Evolutionary conservation across 2,797 vertebrate genomes (phyloP).

Genomic region (Smutsia gigantea): DNA sequence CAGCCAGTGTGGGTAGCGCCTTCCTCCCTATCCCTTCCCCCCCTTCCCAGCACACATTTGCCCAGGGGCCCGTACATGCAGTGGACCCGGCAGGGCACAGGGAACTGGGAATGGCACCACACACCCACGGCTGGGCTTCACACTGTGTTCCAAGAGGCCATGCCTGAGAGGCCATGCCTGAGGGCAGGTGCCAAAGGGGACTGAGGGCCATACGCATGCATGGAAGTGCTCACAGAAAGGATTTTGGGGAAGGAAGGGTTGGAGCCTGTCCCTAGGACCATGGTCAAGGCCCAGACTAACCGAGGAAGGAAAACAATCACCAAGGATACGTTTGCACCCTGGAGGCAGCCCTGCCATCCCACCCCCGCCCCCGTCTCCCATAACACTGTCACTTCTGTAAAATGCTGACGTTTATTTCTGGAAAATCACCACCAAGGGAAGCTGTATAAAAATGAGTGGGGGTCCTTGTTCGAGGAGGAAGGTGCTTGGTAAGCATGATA

Average conservation of each 20-base stretch:
- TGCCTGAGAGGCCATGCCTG: neutral
- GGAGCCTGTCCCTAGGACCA: neutral
- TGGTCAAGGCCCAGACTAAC: neutral
- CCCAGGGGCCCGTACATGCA: accelerated
- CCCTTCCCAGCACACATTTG: accelerated
- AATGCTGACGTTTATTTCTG: neutral
- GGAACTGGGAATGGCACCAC: too few relatives aligned
- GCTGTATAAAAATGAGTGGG: accelerated
- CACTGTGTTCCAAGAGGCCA: neutral
- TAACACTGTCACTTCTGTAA: too few relatives aligned
- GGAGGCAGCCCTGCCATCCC: too few relatives aligned
- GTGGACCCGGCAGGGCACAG: too few relatives aligned
- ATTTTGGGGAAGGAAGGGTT: neutral
- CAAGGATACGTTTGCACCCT: accelerated
- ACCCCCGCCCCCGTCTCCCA: too few relatives aligned
- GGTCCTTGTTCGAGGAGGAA: neutral
- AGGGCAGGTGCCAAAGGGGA: neutral
- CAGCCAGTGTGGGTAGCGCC: accelerated
- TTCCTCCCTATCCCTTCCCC: too few relatives aligned
- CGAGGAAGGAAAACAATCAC: neutral
- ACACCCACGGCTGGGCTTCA: too few relatives aligned
- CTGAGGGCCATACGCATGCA: accelerated
- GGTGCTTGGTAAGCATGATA: too few relatives aligned
- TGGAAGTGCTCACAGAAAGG: too few relatives aligned
- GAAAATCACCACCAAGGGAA: neutral